These are phyloP conservation scores for Rhinichthys klamathensis DNA, from an alignment of 2,113 vertebrate genomes.

Conservation along the genomic window DNA sequence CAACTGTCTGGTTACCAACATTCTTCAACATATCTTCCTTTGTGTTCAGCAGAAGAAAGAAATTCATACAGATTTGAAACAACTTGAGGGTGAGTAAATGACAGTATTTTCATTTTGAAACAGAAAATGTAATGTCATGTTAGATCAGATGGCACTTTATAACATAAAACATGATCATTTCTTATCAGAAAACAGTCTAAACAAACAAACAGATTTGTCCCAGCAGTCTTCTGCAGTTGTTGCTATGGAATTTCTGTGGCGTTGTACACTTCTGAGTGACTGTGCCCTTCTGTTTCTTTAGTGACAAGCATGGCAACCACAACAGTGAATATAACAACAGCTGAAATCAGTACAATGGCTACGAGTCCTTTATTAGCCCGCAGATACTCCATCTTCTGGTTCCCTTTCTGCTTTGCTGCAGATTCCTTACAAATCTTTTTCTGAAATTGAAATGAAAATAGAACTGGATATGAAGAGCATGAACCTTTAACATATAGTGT, in stretches of 20 bases:
- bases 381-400: conserved; percentile 46
- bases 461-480: neutral
- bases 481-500: neutral
- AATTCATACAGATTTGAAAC: too few species aligned
- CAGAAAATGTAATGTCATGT: neutral
- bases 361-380: conserved; percentile 53
- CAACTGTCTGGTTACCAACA: too few species aligned
- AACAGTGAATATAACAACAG: conserved; percentile 49
- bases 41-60: too few species aligned
- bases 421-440: conserved; percentile 32
- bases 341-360: conserved; percentile 30
- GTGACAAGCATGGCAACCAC: conserved; percentile 38
- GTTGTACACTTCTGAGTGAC: neutral
- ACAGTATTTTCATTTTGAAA: neutral
- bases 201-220: neutral
- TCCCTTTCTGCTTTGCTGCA: conserved; percentile 34
- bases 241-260: conserved; percentile 24
- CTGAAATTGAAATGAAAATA: conserved; percentile 40
- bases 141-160: neutral
- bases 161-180: neutral
- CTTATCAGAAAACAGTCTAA: neutral
- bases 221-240: neutral
- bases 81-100: too few species aligned
- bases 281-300: neutral
- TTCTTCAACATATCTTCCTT: too few species aligned